Conservation (phyloP, 2,797 vertebrate species). For the Babyrousa celebensis region DNA sequence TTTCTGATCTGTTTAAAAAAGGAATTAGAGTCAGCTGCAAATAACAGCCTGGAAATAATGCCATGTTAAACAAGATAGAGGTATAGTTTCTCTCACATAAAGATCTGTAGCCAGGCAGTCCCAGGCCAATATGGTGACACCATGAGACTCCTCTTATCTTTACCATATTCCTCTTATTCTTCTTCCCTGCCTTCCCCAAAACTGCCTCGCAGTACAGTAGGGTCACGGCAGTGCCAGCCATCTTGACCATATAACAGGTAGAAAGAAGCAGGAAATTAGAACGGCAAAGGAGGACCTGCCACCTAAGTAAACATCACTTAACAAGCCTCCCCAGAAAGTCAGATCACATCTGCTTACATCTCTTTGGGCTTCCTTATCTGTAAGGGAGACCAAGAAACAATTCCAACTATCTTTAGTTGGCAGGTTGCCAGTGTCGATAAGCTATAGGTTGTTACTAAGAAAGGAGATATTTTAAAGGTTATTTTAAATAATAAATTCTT, state of each 20-base stretch:
- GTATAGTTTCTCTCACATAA: not conserved
- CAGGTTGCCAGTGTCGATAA: not conserved
- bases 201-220: not conserved
- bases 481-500: not conserved
- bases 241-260: not conserved
- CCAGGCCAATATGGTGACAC: not conserved
- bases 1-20: slow-evolving; percentile 20
- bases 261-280: not conserved
- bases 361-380: not conserved
- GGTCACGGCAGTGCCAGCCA: not conserved
- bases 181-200: not conserved
- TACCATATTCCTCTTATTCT: slow-evolving; percentile 4
- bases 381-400: not conserved
- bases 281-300: not conserved
- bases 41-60: not conserved
- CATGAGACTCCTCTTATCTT: not conserved
- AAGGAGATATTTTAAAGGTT: not conserved
- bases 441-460: not conserved
- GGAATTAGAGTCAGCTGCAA: not conserved
- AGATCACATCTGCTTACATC: not conserved
- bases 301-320: not conserved
- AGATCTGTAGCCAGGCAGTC: not conserved
- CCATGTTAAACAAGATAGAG: not conserved
- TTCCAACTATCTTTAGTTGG: not conserved
- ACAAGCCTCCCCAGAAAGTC: not conserved